These are phyloP conservation scores for Drosophila suzukii DNA, from an alignment of 1,140 invertebrate genomes.

Conservation along the genomic window DNA sequence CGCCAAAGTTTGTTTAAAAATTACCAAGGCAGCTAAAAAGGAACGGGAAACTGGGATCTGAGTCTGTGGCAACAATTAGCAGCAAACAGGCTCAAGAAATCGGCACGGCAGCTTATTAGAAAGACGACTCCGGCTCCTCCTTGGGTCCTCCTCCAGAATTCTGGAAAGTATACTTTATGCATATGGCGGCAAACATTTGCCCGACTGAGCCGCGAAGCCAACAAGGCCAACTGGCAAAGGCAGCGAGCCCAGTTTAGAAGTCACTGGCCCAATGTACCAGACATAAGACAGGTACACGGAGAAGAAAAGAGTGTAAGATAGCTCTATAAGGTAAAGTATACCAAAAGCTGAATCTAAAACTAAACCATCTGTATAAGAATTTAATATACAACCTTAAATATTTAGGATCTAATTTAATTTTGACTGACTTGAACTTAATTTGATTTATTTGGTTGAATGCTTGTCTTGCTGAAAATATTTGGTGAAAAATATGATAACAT, in stretches of 20 bases:
- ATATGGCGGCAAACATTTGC: conserved; percentile 55
- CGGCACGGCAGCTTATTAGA: conserved; percentile 54
- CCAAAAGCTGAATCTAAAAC: no score
- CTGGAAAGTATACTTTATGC: conserved; percentile 45
- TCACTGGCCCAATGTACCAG: conserved; percentile 18
- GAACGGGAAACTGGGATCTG: not conserved
- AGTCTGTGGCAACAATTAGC: conserved; percentile 62
- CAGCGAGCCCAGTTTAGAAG: conserved; percentile 8
- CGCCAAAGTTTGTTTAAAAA: conserved; percentile 71
- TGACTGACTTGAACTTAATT: no score
- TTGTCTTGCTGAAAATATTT: no score
- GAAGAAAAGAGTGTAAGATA: not conserved
- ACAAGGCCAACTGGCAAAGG: conserved; percentile 26
- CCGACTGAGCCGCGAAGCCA: conserved; percentile 34
- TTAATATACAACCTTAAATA: no score
- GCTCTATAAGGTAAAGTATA: no score
- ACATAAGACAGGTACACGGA: conserved; percentile 1
- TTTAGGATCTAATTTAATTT: no score
- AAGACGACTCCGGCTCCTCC: conserved; percentile 9
- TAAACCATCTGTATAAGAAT: no score
- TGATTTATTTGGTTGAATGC: no score
- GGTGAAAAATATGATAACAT: no score
- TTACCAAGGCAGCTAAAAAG: conserved; percentile 58
- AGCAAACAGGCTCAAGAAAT: conserved; percentile 49
- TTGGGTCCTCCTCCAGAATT: not conserved